These are phyloP conservation scores for Antedon mediterranea DNA, from an alignment of 53 echinoderm and acorn worm species.

Conservation along the genomic window DNA sequence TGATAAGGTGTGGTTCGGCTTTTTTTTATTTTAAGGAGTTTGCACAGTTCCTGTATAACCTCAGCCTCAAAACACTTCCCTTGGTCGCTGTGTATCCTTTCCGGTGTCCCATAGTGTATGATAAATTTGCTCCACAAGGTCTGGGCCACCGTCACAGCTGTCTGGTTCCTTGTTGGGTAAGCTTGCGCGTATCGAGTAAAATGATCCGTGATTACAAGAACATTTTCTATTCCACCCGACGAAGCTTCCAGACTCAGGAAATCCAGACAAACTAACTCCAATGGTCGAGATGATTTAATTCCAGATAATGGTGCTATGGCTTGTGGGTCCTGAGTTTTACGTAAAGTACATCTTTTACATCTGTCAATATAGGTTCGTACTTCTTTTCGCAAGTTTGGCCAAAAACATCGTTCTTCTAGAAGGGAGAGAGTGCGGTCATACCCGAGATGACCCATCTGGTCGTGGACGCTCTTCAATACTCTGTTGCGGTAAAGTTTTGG, in stretches of 20 bases:
- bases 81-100: constrained; percentile 18
- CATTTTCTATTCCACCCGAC: background rate
- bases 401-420: background rate
- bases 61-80: constrained; percentile 17
- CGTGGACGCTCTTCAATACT: background rate
- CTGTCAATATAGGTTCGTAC: background rate
- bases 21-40: constrained; percentile 10
- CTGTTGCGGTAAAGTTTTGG: background rate
- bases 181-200: background rate
- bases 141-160: constrained; percentile 17
- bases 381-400: constrained; percentile 11
- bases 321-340: constrained; percentile 10
- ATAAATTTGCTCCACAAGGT: constrained; percentile 20
- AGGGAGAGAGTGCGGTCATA: background rate
- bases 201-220: background rate
- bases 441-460: constrained; percentile 6
- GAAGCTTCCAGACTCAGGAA: constrained; percentile 10
- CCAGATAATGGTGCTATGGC: background rate
- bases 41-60: constrained; percentile 11
- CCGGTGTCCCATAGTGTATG: constrained; percentile 12
- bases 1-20: constrained; percentile 19
- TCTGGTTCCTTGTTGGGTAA: constrained; percentile 5
- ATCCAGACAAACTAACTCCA: constrained; percentile 1
- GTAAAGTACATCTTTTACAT: constrained; percentile 9
- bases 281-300: background rate